Percentiles rank a stretch among this genome's conserved stretches.
phyloP scores from a whole-genome alignment of 2,113 vertebrate species.

The Hemibagrus wyckioides region DNA sequence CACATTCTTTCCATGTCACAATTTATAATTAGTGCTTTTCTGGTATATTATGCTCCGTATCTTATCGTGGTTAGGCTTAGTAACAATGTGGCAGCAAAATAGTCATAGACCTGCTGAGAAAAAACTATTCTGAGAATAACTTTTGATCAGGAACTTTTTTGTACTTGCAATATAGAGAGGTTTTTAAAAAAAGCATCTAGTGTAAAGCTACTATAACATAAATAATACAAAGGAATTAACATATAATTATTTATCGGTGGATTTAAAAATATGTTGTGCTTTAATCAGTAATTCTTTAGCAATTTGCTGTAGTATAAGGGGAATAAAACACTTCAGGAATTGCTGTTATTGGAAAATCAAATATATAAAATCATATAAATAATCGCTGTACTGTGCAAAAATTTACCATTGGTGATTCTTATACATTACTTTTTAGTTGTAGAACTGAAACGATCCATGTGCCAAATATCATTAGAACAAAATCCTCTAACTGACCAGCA shows the following conservation, averaged over 20 bases:
- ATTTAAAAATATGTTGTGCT: not conserved
- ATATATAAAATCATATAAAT: no score
- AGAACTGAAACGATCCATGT: not conserved
- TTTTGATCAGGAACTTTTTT: not conserved
- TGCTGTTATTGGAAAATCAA: not conserved
- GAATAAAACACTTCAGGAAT: not conserved
- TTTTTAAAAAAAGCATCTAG: not conserved
- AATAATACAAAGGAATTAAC: not conserved
- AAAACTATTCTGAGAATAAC: not conserved
- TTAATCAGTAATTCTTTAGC: not conserved
- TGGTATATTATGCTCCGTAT: not conserved
- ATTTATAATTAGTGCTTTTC: not conserved
- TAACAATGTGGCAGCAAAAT: not conserved
- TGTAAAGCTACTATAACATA: not conserved
- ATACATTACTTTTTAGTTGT: not conserved
- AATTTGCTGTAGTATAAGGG: not conserved
- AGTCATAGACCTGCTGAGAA: not conserved
- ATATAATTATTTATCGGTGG: not conserved
- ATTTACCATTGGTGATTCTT: not conserved
- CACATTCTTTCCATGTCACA: not conserved
- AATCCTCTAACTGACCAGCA: not conserved
- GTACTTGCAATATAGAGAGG: not conserved
- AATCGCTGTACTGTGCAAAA: no score
- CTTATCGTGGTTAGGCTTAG: not conserved
- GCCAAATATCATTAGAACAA: not conserved